Percentiles rank a stretch among this genome's conserved stretches.
Evolutionary conservation across 2,888 invertebrate species (phyloP).

Genomic region (Epinotia ramella): DNA sequence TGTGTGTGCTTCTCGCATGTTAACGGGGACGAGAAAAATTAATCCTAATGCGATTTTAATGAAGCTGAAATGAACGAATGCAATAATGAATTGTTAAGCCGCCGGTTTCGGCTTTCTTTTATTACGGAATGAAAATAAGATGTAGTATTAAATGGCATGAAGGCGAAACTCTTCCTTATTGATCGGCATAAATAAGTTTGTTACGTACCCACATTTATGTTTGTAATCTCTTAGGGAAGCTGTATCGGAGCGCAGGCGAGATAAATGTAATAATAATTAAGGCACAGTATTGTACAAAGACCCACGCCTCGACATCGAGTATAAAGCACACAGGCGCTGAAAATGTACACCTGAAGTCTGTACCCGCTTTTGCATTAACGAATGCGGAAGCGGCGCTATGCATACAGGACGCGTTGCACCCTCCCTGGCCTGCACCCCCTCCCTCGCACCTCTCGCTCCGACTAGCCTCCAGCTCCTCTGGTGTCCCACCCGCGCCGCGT

Average conservation of each 20-base stretch:
- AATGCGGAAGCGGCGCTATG: constrained; percentile 85
- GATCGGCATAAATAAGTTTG: constrained; percentile 12
- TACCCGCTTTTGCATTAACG: constrained; percentile 85
- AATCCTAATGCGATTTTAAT: constrained; percentile 86
- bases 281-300: constrained; percentile 79
- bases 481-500: constrained; percentile 78
- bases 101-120: constrained; percentile 72
- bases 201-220: constrained; percentile 47
- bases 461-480: constrained; percentile 80
- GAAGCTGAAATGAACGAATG: constrained; percentile 83
- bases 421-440: constrained; percentile 57
- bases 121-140: constrained; percentile 61
- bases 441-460: constrained; percentile 70
- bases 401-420: constrained; percentile 82
- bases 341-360: constrained; percentile 85
- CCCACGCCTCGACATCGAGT: constrained; percentile 79
- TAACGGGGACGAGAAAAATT: constrained; percentile 84
- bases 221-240: constrained; percentile 56
- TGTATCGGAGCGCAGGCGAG: constrained; percentile 66
- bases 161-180: constrained; percentile 14
- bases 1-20: too few relatives aligned
- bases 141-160: constrained; percentile 6
- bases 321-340: constrained; percentile 83
- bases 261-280: constrained; percentile 83
- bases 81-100: constrained; percentile 82